Base-by-base conservation (phyloP, 2,113 vertebrate genomes). In the Pristiophorus japonicus region DNA sequence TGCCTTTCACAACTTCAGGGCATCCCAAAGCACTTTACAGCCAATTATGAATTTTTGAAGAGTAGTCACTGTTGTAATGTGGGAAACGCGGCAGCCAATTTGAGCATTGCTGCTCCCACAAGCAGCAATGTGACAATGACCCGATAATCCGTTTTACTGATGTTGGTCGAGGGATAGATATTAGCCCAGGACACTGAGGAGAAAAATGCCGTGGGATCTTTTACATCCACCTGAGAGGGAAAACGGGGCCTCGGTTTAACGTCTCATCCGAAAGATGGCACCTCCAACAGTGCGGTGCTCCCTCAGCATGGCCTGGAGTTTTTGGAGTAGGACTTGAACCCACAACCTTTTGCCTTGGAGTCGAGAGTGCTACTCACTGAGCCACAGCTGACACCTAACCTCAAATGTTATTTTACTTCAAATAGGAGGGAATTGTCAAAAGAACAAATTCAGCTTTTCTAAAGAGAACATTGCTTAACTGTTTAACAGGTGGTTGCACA, bases 401-500 rank as follows among this genome's bases (percentile, higher is more conserved):
- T 14, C 75, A 81, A 42, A 38, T 81, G 16, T 81, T 81, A 45
- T 45, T 55, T 88, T 51, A 55, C 11, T 88, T 47, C 0, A 3
- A 30, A 55, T 8, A 27, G 47, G 27, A 55, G 30, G 45, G 24
- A 12, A 81, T 27, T 55, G 85, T 55, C 85, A 88, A 88, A 55
- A 55, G 47, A 88, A 55, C 24, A 10, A 30, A 27, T 12, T 81
- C 78, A 81, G 38, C 78, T 42, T 16, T 81, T 81, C 78, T 81
- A n/a, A 81, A 16, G 78, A 81, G 5, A 42, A 81, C 22, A 38
- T 81, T 81, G 78, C 42, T 81, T 20, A 45, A 55, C 55, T 88
- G 47, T 88, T 88, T 88, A 55, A 88, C 51, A 90, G 87, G 87
- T n/a, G 51, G 51, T 88, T 27, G n/a, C 87, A 59, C 30, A n/a